These are phyloP conservation scores for Actinernus sp. DNA, from an alignment of 92 coral and sea anemone genomes.

Conservation along the genomic window DNA sequence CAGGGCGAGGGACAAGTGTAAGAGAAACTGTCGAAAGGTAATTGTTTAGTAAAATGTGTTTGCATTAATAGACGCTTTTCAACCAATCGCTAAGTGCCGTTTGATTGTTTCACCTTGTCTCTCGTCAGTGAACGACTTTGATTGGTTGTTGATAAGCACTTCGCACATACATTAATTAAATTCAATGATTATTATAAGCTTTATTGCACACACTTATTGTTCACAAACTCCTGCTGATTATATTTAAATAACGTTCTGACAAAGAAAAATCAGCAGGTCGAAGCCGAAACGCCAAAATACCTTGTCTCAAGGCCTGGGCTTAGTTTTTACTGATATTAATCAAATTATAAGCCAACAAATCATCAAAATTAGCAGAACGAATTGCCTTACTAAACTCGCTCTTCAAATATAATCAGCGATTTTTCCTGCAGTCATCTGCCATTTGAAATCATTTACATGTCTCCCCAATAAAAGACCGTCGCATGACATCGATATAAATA, in stretches of 20 bases:
- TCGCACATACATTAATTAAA: constrained; percentile 70
- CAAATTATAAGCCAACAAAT: too few species aligned
- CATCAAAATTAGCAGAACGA: neutral
- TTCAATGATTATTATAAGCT: constrained; percentile 70
- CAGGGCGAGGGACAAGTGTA: constrained; percentile 60
- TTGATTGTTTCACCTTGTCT: constrained; percentile 73
- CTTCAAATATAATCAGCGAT: too few species aligned
- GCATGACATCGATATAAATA: neutral
- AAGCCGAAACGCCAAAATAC: neutral
- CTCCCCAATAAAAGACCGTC: neutral
- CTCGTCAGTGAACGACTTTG: constrained; percentile 29
- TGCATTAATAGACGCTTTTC: constrained; percentile 56
- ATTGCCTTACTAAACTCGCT: neutral
- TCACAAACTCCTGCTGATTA: constrained; percentile 25
- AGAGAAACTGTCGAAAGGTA: constrained; percentile 67
- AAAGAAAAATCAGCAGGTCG: constrained; percentile 44
- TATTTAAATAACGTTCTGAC: constrained; percentile 61
- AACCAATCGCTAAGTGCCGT: constrained; percentile 61
- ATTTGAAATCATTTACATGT: neutral
- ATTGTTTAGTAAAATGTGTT: constrained; percentile 93
- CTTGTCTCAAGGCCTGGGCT: too few species aligned
- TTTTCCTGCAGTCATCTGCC: too few species aligned
- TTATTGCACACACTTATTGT: constrained; percentile 7
- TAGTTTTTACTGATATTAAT: too few species aligned
- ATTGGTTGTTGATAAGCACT: constrained; percentile 70